phyloP scores from a whole-genome alignment of 2,888 invertebrate genomes.

The Aleiodes testaceus region DNA sequence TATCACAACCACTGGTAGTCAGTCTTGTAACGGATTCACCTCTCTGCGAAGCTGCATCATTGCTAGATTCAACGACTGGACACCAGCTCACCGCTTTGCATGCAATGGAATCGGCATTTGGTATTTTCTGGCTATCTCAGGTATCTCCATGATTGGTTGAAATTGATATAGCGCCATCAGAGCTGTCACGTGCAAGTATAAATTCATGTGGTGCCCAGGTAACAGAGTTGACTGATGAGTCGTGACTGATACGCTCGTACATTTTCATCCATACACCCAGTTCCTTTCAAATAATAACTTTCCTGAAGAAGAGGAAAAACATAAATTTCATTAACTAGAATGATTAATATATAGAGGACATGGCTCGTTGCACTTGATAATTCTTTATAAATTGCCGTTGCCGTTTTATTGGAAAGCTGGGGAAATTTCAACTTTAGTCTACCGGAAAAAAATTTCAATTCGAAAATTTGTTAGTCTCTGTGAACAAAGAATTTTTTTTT shows the following conservation, averaged over 20 bases:
- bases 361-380: neutral
- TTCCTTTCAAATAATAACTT: conserved; percentile 99
- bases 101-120: conserved; percentile 97
- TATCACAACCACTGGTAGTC: conserved; percentile 98
- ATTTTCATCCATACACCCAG: conserved; percentile 92
- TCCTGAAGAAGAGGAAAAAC: conserved; percentile 75
- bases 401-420: neutral
- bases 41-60: conserved; percentile 75
- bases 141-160: conserved; percentile 83
- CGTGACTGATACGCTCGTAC: conserved; percentile 95
- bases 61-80: conserved; percentile 82
- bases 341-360: too few species aligned
- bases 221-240: conserved; percentile 98
- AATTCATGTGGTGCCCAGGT: conserved; percentile 98
- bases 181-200: conserved; percentile 95
- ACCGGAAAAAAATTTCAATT: too few species aligned
- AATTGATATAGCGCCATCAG: conserved; percentile 95
- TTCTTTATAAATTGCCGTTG: neutral
- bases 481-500: too few species aligned
- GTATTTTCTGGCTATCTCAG: conserved; percentile 96
- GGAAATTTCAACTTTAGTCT: too few species aligned
- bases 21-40: conserved; percentile 79
- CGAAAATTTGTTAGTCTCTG: too few species aligned
- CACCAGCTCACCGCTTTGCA: conserved; percentile 98
- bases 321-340: too few species aligned